Base-by-base conservation (phyloP, 2,113 vertebrate genomes). In the Etheostoma cragini region DNA sequence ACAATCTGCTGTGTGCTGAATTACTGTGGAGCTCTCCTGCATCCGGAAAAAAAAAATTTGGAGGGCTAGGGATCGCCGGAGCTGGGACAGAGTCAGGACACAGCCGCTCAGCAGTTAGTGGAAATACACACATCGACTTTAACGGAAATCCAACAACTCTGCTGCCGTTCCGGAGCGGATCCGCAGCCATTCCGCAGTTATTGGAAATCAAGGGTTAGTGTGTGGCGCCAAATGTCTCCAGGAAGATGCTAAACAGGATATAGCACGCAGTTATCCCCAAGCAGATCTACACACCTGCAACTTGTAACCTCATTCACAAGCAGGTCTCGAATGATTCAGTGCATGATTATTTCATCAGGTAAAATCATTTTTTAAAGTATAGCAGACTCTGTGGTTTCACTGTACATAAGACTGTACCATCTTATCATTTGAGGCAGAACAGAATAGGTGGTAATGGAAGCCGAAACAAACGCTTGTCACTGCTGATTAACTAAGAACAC, bases 401-500 rank as follows among this genome's bases (percentile, higher is more conserved):
- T 5, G 49, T 45, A 26, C 78, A 82, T 72, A 67, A 73, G 68
- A 80, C 60, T 64, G 6, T 26, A 64, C 56, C 21, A 54, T 75
- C 76, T 80, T 53, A 72, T 84, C 61, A 77, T 67, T 80, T 68
- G 30, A 60, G 67, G 83, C 53, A 24, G 26, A 82, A 35, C 50
- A 70, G 52, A 47, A 74, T 66, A 72, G 73, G 60, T 80, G 71
- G 82, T 87, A 81, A 86, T 78, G 67, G 56, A 78, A 69, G 76
- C 74, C 70, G 76, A 79, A 80, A 74, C 58, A 80, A 69, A 53
- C 80, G 80, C 57, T 81, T 83, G 78, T 80, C 84, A 80, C 66
- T 47, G 35, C 63, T 90, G 70, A 86, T 89, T 89, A 89, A 85
- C 70, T 66, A 86, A 85, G 79, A 89, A 80, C 61, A 22, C 54